These are phyloP conservation scores for Drosophila santomea DNA, from an alignment of 1,140 invertebrate species.

Conservation along the genomic window DNA sequence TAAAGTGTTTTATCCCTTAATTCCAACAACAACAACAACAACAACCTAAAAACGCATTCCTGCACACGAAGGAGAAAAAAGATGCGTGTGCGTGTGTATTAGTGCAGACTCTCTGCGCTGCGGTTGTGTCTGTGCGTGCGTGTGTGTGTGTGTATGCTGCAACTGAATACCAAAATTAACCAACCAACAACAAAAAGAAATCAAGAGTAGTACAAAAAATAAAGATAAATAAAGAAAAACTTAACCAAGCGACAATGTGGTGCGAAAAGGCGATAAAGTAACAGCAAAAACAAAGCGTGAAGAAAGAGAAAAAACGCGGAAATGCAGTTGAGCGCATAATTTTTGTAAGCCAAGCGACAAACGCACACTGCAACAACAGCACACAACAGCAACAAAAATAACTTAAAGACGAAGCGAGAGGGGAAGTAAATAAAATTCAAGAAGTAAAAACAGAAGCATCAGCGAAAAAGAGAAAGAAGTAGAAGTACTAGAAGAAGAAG, in stretches of 20 bases:
- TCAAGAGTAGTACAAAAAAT: not conserved
- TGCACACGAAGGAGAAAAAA: conserved; percentile 25
- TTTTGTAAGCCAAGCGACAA: conserved; percentile 77
- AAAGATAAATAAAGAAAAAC: conserved; percentile 27
- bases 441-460: conserved; percentile 53
- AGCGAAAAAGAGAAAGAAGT: conserved; percentile 18
- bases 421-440: conserved; percentile 53
- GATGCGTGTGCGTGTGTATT: conserved; percentile 41
- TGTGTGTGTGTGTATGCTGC: conserved; percentile 26
- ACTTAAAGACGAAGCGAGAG: conserved; percentile 15
- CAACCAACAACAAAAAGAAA: conserved; percentile 12
- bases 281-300: conserved; percentile 39
- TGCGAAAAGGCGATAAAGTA: conserved; percentile 62
- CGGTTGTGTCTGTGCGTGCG: not conserved
- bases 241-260: conserved; percentile 61
- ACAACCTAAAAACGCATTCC: conserved; percentile 29
- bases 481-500: conserved; percentile 3
- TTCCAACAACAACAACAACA: not conserved
- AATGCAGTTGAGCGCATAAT: conserved; percentile 82
- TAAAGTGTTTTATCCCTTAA: conserved; percentile 16
- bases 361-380: conserved; percentile 19
- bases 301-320: conserved; percentile 68
- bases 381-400: too few relatives aligned
- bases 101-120: conserved; percentile 10
- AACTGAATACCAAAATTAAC: conserved; percentile 43